A percentile compares a stretch with the other conserved stretches of the same genome.
Evolutionary conservation across 2,797 vertebrate species (phyloP).

Genomic region (Melopsittacus undulatus): DNA sequence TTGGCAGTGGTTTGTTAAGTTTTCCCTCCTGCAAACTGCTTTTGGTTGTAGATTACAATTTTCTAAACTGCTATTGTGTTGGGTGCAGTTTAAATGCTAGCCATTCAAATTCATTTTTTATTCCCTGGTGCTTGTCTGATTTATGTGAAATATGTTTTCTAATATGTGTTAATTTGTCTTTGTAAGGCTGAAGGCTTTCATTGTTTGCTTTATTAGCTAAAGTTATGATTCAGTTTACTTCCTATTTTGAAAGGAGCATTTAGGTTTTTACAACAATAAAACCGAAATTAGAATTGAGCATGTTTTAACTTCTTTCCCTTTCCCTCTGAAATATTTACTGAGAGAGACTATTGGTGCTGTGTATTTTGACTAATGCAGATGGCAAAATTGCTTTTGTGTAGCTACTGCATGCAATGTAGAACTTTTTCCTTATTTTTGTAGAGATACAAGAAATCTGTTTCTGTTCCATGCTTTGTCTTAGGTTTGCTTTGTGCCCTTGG

Average conservation of each 20-base stretch:
- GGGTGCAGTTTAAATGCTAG: neutral
- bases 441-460: neutral
- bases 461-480: neutral
- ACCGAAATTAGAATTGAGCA: conserved; percentile 27
- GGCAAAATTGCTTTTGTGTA: neutral
- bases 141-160: conserved; percentile 19
- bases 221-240: conserved; percentile 50
- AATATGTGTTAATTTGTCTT: conserved; percentile 52
- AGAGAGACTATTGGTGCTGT: neutral
- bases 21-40: neutral
- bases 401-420: neutral
- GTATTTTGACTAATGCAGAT: neutral
- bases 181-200: conserved; percentile 2
- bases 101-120: conserved; percentile 27
- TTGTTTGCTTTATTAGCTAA: conserved; percentile 62
- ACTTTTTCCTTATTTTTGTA: neutral
- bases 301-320: conserved; percentile 8
- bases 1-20: neutral
- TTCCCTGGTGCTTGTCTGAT: conserved; percentile 16
- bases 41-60: neutral
- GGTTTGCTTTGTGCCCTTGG: neutral
- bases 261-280: conserved; percentile 43
- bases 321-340: neutral
- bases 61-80: conserved; percentile 7
- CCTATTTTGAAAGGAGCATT: conserved; percentile 14